phyloP scores from a whole-genome alignment of 30 jellyfish, hydroid and myxozoan genomes.

The Cassiopea andromeda region DNA sequence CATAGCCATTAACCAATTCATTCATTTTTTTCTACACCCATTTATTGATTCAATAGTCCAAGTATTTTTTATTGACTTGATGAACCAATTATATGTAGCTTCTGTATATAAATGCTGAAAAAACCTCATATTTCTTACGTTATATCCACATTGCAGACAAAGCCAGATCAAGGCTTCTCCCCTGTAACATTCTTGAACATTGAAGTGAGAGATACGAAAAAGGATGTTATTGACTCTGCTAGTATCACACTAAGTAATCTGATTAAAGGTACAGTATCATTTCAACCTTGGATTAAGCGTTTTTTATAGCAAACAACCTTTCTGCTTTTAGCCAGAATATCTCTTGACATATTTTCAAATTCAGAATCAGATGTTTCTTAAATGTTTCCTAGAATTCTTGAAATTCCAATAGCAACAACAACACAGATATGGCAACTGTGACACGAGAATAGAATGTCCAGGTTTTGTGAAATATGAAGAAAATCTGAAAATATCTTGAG shows the following conservation, averaged over 20 bases:
- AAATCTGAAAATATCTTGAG: too few species aligned
- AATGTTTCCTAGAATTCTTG: too few species aligned
- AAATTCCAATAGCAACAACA: too few species aligned
- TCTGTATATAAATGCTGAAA: not conserved
- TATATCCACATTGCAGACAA: constrained; percentile 43
- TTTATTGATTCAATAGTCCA: not conserved
- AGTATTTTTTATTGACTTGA: too few species aligned
- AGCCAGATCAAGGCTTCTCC: constrained; percentile 89
- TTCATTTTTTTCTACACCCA: not conserved
- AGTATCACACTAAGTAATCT: constrained; percentile 80
- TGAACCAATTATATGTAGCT: not conserved
- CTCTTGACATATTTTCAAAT: too few species aligned
- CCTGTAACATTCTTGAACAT: constrained; percentile 85
- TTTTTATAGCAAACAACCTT: too few species aligned
- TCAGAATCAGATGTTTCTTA: too few species aligned
- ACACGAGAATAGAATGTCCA: too few species aligned
- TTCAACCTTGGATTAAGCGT: too few species aligned
- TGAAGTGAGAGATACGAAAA: constrained; percentile 90
- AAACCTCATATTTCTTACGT: not conserved
- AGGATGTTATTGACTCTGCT: constrained; percentile 89
- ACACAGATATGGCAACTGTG: too few species aligned
- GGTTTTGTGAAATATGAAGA: too few species aligned
- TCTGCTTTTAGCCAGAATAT: too few species aligned
- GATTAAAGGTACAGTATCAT: constrained; percentile 57
- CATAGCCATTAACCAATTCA: not conserved